These are phyloP conservation scores for Morus bassanus DNA, from an alignment of 2,797 vertebrate species.

Conservation along the genomic window DNA sequence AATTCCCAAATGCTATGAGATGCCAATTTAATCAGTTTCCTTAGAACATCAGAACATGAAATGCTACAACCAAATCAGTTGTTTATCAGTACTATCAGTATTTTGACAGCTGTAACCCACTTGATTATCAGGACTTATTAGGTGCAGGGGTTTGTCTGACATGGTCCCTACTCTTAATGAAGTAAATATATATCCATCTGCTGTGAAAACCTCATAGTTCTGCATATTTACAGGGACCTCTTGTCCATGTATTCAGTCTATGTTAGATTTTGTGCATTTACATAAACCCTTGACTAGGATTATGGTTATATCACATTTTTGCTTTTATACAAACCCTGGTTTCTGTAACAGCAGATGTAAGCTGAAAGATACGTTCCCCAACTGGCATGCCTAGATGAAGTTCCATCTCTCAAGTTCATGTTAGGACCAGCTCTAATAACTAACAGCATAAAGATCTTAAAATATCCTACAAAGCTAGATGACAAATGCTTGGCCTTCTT, in stretches of 20 bases:
- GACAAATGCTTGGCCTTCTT: neutral
- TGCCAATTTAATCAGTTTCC: neutral
- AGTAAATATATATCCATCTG: neutral
- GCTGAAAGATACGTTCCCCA: neutral
- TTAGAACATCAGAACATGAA: neutral
- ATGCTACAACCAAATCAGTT: neutral
- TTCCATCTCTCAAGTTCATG: neutral
- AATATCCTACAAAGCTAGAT: neutral
- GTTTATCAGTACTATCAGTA: neutral
- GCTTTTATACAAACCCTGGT: neutral
- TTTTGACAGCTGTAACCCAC: neutral
- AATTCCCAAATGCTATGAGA: neutral
- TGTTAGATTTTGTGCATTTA: neutral
- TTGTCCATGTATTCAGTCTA: neutral
- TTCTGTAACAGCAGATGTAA: neutral
- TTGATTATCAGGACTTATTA: neutral
- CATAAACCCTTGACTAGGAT: neutral
- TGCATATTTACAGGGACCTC: neutral
- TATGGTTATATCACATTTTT: neutral
- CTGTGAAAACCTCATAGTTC: neutral
- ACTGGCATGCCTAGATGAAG: neutral
- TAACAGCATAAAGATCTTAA: neutral
- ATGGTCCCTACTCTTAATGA: neutral
- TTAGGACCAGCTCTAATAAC: neutral
- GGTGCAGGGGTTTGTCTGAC: neutral